phyloP scores from a whole-genome alignment of 2,113 vertebrate species.

The Hylia prasina region DNA sequence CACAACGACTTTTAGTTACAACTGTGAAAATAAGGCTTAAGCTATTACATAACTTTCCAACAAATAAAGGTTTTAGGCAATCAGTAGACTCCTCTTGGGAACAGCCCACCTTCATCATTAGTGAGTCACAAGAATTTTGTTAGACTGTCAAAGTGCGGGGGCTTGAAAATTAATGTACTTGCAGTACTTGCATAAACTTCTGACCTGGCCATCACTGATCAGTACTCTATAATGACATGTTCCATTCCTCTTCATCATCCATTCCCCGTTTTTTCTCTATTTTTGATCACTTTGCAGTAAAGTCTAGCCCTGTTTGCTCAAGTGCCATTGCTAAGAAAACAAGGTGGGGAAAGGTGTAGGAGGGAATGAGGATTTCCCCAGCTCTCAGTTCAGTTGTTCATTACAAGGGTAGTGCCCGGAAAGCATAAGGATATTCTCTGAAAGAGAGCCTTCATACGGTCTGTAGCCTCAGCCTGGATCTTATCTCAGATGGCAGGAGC shows the following conservation, averaged over 20 bases:
- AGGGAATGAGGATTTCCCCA: not conserved
- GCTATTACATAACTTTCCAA: not conserved
- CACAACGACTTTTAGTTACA: not conserved
- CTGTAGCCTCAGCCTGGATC: not conserved
- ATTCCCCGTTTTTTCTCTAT: not conserved
- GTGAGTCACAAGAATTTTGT: not conserved
- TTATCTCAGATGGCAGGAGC: not conserved
- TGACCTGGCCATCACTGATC: not conserved
- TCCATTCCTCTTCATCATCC: not conserved
- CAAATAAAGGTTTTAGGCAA: not conserved
- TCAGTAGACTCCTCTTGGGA: not conserved
- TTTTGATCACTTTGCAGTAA: not conserved
- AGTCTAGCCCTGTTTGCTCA: not conserved
- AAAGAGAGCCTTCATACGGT: not conserved
- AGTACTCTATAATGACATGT: not conserved
- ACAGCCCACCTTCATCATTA: not conserved
- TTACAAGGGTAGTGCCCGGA: not conserved
- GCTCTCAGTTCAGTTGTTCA: not conserved
- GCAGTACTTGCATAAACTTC: not conserved
- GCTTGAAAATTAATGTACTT: not conserved
- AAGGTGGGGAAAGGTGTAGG: not conserved
- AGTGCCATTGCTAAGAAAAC: not conserved
- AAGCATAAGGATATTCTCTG: not conserved
- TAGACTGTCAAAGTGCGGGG: not conserved
- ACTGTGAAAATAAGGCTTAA: not conserved